Evolutionary conservation across 2,113 vertebrate species (phyloP), one percentile per base, ranked within the genome.

Genomic region (Heterotis niloticus): DNA sequence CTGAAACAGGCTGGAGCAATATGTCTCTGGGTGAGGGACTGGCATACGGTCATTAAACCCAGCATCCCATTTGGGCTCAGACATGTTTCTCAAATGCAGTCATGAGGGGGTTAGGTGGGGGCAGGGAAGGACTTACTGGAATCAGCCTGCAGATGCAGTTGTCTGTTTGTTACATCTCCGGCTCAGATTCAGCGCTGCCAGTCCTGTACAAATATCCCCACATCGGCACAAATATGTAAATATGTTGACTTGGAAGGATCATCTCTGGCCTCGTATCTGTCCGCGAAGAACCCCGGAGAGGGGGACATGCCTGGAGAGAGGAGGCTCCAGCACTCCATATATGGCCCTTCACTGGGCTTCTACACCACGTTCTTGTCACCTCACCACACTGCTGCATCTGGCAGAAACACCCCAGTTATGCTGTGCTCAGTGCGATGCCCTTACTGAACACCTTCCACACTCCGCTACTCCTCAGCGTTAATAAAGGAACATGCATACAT

Each of bases 231-330:
- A 93, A 92, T 91, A 92, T 93, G 91, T 93, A 93, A 93, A 93
- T 93, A 93, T 89, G 89, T 92, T 90, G 89, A 91, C 90, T 93
- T 91, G 90, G 88, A 91, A 91, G 84, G 90, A 91, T 91, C 88
- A 87, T 87, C 87, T 89, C 87, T 90, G 88, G 87, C 89, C 84
- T 82, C 88, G 28, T n/a, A 18, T 82, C 82, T 86, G 90, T 89
- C 84, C 88, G 51, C 68, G 71, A 78, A 81, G 66, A 23, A 52
- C 62, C 60, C 64, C 44, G 87, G 87, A 87, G 88, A 79, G 74
- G 82, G 62, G 62, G 79, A 75, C 34, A 34, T 23, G 70, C 34
- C 85, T 88, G 80, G 72, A 83, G 62, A 74, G 79, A 74, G 20
- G 24, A 24, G 90, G 90, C 84, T 89, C 87, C 88, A 89, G 88